Conservation (phyloP, 1,140 invertebrate species). For the Lerema accius region DNA sequence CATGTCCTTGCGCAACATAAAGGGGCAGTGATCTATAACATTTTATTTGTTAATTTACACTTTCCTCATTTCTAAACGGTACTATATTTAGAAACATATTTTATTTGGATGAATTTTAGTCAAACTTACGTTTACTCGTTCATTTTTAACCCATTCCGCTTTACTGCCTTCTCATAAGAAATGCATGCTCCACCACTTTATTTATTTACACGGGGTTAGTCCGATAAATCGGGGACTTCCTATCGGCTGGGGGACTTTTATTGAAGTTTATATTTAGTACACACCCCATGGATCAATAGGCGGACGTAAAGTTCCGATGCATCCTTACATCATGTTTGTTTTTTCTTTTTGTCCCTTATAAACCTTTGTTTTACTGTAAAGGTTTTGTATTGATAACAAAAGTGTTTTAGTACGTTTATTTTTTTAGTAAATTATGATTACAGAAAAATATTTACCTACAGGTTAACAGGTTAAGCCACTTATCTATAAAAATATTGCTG, state of each 20-base stretch:
- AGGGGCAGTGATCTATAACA: no score
- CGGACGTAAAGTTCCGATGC: conserved; percentile 53
- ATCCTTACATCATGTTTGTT: conserved; percentile 34
- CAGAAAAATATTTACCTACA: no score
- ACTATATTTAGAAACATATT: no score
- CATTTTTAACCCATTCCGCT: conserved; percentile 65
- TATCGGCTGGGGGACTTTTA: conserved; percentile 75
- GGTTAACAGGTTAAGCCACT: no score
- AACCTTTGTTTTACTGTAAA: conserved; percentile 10
- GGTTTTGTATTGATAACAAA: no score
- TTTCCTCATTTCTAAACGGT: no score
- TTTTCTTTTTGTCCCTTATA: conserved; percentile 10
- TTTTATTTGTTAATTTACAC: no score
- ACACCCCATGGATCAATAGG: conserved; percentile 73
- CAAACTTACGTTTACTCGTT: neutral
- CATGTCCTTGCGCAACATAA: no score
- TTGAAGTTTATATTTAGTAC: conserved; percentile 78
- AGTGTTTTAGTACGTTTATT: no score
- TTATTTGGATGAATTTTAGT: no score
- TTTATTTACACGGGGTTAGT: conserved; percentile 79
- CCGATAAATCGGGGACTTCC: conserved; percentile 77
- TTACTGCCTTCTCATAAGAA: conserved; percentile 70
- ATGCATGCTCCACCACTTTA: conserved; percentile 75
- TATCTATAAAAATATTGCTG: no score
- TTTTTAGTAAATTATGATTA: no score